Conservation (phyloP, 1,140 invertebrate genomes). For the Orius insidiosus region DNA sequence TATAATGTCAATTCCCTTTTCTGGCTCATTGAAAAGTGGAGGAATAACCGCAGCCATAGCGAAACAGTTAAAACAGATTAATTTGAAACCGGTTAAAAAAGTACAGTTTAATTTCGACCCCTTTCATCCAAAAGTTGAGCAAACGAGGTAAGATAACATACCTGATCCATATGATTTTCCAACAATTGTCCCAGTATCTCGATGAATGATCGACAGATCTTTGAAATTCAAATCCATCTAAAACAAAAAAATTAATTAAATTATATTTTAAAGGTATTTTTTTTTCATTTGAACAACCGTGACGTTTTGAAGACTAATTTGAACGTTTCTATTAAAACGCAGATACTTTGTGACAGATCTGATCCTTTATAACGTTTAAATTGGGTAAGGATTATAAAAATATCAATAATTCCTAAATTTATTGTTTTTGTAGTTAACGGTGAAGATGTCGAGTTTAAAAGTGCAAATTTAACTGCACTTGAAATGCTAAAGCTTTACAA, state of each 20-base stretch:
- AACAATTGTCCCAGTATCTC: conserved; percentile 37
- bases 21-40: conserved; percentile 16
- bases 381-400: conserved; percentile 16
- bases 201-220: conserved; percentile 33
- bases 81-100: conserved; percentile 59
- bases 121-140: conserved; percentile 40
- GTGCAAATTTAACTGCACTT: conserved; percentile 47
- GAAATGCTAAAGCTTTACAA: conserved; percentile 66
- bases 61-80: conserved; percentile 29
- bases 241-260: no score
- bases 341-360: conserved; percentile 59
- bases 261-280: conserved; percentile 42
- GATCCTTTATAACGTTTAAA: conserved; percentile 41
- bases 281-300: conserved; percentile 45
- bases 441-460: conserved; percentile 52
- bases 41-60: conserved; percentile 19
- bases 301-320: conserved; percentile 52
- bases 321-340: conserved; percentile 53
- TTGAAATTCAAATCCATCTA: conserved; percentile 32
- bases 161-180: conserved; percentile 41
- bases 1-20: conserved; percentile 21
- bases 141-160: conserved; percentile 48
- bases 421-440: conserved; percentile 39
- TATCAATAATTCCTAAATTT: neutral
- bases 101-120: no score